phyloP scores from a whole-genome alignment of 2,797 vertebrate species.

The Triplophysa bombifrons region DNA sequence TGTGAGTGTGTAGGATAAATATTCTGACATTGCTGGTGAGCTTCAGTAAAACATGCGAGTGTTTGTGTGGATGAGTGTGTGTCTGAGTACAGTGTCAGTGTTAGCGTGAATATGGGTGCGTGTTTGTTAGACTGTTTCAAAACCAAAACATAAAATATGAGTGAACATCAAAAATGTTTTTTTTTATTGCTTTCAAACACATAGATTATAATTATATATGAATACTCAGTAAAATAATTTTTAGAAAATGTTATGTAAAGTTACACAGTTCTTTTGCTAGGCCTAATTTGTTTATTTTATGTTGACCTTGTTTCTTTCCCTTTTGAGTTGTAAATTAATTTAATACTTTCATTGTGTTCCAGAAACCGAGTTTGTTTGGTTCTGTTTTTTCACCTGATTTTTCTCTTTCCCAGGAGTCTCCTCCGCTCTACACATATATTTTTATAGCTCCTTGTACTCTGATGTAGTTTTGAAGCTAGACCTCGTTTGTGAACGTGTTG shows the following conservation, averaged over 20 bases:
- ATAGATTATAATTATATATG: slow-evolving; percentile 83
- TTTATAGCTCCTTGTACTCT: slow-evolving; percentile 83
- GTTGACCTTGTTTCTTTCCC: slow-evolving; percentile 47
- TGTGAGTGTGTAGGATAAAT: slow-evolving; percentile 70
- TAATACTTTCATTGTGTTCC: slow-evolving; percentile 65
- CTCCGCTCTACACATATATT: slow-evolving; percentile 77
- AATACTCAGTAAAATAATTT: slow-evolving; percentile 82
- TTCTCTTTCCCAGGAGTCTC: slow-evolving; percentile 64
- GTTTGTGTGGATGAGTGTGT: slow-evolving; percentile 54
- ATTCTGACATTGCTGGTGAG: slow-evolving; percentile 73
- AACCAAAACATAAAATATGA: slow-evolving; percentile 84
- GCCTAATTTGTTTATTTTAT: slow-evolving; percentile 56
- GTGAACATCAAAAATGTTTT: slow-evolving; percentile 78
- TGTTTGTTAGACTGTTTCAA: slow-evolving; percentile 81
- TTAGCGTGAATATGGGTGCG: slow-evolving; percentile 51
- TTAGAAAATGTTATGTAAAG: slow-evolving; percentile 73
- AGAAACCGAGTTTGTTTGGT: slow-evolving; percentile 56
- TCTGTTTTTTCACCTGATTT: slow-evolving; percentile 60
- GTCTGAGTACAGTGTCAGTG: slow-evolving; percentile 44
- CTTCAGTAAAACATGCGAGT: slow-evolving; percentile 65
- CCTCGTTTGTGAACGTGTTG: slow-evolving; percentile 84
- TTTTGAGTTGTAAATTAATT: slow-evolving; percentile 77
- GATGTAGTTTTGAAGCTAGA: slow-evolving; percentile 83
- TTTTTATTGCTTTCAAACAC: slow-evolving; percentile 77
- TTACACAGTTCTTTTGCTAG: slow-evolving; percentile 69